phyloP scores from a whole-genome alignment of 2,797 vertebrate genomes.

The Salarias fasciatus region DNA sequence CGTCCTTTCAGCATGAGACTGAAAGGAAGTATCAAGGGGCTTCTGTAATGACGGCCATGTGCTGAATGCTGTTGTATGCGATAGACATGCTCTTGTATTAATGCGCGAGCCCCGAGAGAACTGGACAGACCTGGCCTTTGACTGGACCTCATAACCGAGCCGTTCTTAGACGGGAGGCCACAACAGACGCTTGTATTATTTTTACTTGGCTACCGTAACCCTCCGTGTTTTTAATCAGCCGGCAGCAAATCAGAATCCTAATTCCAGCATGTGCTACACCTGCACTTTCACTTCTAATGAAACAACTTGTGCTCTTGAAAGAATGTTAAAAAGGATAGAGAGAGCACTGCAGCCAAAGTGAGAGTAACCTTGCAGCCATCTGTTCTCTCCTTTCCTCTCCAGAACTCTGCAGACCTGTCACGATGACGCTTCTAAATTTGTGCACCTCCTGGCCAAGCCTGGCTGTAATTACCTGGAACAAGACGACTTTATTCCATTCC shows the following conservation, averaged over 20 bases:
- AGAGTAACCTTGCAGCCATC: constrained; percentile 76
- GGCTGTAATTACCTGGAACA: constrained; percentile 94
- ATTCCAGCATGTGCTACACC: constrained; percentile 72
- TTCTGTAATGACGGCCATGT: constrained; percentile 35
- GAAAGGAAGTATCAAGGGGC: constrained; percentile 37
- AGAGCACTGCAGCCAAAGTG: constrained; percentile 26
- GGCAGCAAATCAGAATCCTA: constrained; percentile 65
- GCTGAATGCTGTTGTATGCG: constrained; percentile 41
- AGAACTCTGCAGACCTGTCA: constrained; percentile 95
- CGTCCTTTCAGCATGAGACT: constrained; percentile 34
- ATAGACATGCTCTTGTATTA: constrained; percentile 66
- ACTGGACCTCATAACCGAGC: constrained; percentile 57
- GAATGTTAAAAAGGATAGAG: constrained; percentile 33
- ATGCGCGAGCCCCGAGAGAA: constrained; percentile 57
- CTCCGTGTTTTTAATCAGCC: constrained; percentile 45
- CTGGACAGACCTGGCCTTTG: constrained; percentile 56
- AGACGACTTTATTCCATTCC: constrained; percentile 97
- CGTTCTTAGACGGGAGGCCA: constrained; percentile 60
- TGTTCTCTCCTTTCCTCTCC: constrained; percentile 79
- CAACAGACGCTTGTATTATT: constrained; percentile 52
- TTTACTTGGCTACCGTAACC: constrained; percentile 35
- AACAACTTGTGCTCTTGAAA: constrained; percentile 36
- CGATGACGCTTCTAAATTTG: constrained; percentile 92
- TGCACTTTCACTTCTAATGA: constrained; percentile 33
- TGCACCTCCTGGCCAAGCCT: constrained; percentile 93